Evolutionary conservation across 2,797 vertebrate species (phyloP).

Genomic region (Siniperca obscura): DNA sequence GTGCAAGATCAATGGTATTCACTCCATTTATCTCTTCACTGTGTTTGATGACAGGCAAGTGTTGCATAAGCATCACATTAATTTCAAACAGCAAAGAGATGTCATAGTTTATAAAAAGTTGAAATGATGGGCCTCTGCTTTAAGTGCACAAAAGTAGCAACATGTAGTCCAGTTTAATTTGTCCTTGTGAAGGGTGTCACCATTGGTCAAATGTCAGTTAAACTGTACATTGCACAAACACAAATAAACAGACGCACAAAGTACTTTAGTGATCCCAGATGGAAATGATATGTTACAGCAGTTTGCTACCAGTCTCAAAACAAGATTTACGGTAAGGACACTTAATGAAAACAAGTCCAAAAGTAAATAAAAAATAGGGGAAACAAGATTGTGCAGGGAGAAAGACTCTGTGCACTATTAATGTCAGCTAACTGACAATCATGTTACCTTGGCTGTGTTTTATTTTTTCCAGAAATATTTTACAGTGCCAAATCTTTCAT

Average conservation of each 20-base stretch:
- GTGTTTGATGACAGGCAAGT: slow-evolving; percentile 53
- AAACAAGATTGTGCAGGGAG: background rate
- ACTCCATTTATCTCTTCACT: slow-evolving; percentile 56
- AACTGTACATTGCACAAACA: slow-evolving; percentile 31
- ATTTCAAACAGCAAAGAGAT: slow-evolving; percentile 36
- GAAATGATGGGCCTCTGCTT: slow-evolving; percentile 19
- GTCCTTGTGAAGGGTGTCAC: slow-evolving; percentile 29
- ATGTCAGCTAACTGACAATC: slow-evolving; percentile 3
- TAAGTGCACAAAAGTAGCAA: slow-evolving; percentile 15
- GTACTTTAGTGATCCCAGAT: slow-evolving; percentile 12
- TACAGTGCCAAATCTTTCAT: slow-evolving; percentile 15
- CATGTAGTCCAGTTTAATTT: slow-evolving; percentile 36
- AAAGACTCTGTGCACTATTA: background rate
- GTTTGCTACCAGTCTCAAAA: slow-evolving; percentile 20
- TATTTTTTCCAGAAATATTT: slow-evolving; percentile 2
- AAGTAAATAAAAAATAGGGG: slow-evolving; percentile 6
- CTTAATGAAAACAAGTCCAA: background rate
- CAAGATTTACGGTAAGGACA: background rate
- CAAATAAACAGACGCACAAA: slow-evolving; percentile 29
- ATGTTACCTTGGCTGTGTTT: slow-evolving; percentile 1
- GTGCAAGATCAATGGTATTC: slow-evolving; percentile 64
- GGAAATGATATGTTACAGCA: slow-evolving; percentile 23
- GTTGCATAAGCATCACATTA: slow-evolving; percentile 50
- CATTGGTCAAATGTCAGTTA: background rate
- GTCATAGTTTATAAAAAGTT: slow-evolving; percentile 39